Evolutionary conservation across 2,888 invertebrate species (phyloP), one percentile per base, ranked within the genome.

Genomic region (Zootermopsis nevadensis): DNA sequence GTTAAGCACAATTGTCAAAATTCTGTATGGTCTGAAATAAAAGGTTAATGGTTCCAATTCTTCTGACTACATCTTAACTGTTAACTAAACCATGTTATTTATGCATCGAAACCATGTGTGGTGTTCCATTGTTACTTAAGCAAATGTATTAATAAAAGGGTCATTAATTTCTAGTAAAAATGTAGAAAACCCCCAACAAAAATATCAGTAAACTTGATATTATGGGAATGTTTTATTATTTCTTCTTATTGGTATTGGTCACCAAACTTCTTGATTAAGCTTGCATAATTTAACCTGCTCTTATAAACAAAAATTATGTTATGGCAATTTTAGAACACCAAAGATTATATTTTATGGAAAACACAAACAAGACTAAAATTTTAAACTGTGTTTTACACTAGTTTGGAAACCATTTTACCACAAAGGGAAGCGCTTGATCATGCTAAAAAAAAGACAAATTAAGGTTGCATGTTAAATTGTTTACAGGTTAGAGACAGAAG

Each of bases 351-450:
- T 60, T 60, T n/a, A 60, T n/a, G 60, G n/a, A 42, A 48, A 48
- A 48, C 19, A 48, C 19, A 15, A 48, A 48, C 48, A 48, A 7
- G n/a, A 60, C 27, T 27, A n/a, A 60, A 10, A 15, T 48, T 38
- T 48, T 15, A 48, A 48, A 48, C 12, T 48, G 19, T 48, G n/a
- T 60, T 60, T 69, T 69, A 31, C 33, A 33, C 69, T 69, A 69
- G 69, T 69, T 33, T 69, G 69, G 69, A 33, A 69, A 33, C 69
- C 69, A 69, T 69, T 69, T 22, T 69, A 69, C 30, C 69, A 69
- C 19, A 60, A 69, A 74, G 38, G 74, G 74, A 74, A 38, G 35
- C 74, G 74, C 74, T 74, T 74, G 74, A 74, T 74, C 74, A n/a
- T 74, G 38, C 74, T 74, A 74, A 35, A 74, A 74, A 33, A 48